Base-by-base conservation (phyloP, 2,888 invertebrate species). In the Acrobasis repandana region DNA sequence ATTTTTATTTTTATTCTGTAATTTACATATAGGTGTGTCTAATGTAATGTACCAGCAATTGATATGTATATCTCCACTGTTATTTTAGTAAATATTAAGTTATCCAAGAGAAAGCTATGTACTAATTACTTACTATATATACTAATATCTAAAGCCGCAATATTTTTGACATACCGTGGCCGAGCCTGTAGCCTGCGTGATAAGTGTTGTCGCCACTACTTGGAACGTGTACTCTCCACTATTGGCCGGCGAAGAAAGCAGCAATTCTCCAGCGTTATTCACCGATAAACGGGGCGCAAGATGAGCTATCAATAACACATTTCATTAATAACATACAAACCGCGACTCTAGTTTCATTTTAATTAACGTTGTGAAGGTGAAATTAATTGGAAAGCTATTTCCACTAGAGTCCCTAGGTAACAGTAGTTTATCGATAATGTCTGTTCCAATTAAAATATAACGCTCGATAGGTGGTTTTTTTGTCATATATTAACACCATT, bases 131-230 rank as follows among this genome's bases (percentile, higher is more conserved):
- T n/a, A n/a, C n/a, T n/a, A 2, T 28, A 28, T 2, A 8, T 28
- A 28, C 2, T 28, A 1, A 5, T 28, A 6, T 5, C 6, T 28
- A 28, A 8, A 28, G 28, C 28, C 28, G 4, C 28, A 28, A 28
- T 4, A 28, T 6, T 28, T 28, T 4, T 62, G 48, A 64, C 71
- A 71, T 79, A 93, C 92, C 76, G 69, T 64, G 43, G 88, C 84
- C 33, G 71, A 70, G 9, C 73, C 85, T 18, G 68, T 69, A 18
- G 73, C 78, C 67, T 70, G 71, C 20, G 88, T 80, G 56, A 77
- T 72, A 16, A 72, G 65, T 5, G 90, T 82, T 9, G 85, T 85
- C 6, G 88, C 90, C n/a, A 75, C 67, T 38, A 86, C 86, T 68
- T 72, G 71, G 69, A 92, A 83, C 20, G 57, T 73, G 70, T 90